A percentile compares a stretch with the other conserved stretches of the same genome.
phyloP scores from a whole-genome alignment of 1,140 invertebrate species.

The Pseudomyrmex cubaensis region DNA sequence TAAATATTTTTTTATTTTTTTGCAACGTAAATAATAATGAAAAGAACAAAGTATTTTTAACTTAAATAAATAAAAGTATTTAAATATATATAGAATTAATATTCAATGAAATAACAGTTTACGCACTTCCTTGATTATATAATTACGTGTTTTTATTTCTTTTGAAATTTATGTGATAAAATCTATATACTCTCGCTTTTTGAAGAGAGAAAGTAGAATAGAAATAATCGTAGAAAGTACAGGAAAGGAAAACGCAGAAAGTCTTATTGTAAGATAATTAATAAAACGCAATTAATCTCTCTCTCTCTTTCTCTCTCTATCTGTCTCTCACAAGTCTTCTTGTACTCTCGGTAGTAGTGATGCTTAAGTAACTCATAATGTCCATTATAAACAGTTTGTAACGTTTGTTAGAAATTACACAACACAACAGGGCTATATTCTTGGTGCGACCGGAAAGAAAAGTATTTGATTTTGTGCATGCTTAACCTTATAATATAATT shows the following conservation, averaged over 20 bases:
- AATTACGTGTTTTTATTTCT: not conserved
- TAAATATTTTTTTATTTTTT: not conserved
- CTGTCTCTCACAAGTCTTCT: not conserved
- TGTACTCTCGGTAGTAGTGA: not conserved
- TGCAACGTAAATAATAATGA: constrained; percentile 1
- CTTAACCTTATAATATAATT: not conserved
- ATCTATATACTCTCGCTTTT: not conserved
- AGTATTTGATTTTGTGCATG: not conserved
- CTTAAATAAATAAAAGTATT: not conserved
- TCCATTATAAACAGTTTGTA: not conserved
- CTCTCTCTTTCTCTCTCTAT: no score
- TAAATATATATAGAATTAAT: not conserved
- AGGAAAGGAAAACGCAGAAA: not conserved
- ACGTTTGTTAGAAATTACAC: constrained; percentile 6
- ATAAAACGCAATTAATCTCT: constrained; percentile 28
- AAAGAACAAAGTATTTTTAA: not conserved
- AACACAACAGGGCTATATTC: not conserved
- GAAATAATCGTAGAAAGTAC: constrained; percentile 41
- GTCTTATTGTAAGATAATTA: constrained; percentile 18
- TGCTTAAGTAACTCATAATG: not conserved
- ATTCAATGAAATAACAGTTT: not conserved
- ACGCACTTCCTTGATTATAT: no score
- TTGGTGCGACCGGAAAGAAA: not conserved
- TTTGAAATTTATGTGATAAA: not conserved
- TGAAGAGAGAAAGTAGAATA: constrained; percentile 40